Base-by-base conservation (phyloP, 2,888 invertebrate species). In the Rhorus exstirpatorius region DNA sequence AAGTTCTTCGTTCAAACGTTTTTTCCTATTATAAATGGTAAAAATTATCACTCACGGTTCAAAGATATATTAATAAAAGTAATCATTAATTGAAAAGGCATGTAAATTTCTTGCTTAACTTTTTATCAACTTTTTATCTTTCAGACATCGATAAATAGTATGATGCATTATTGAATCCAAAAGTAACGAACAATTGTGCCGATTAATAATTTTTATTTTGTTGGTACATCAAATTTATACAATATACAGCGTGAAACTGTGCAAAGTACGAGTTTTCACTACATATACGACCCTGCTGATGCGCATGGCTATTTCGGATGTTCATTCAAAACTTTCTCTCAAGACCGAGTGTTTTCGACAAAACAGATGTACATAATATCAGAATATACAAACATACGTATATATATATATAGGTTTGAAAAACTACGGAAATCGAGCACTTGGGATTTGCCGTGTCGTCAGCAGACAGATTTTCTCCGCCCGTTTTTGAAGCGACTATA, bases 401-500 rank as follows among this genome's bases (percentile, higher is more conserved):
- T n/a, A n/a, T n/a, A n/a, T 14, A 46, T 51, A 38, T 24, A 21
- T 3, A 14, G 17, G 2, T 41, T 10, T n/a, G 12, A 21, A 44
- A 49, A 21, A 24, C 14, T 63, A 31, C 3, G 49, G 3, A 63
- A 55, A 70, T 4, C 55, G 58, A 71, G 44, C 41, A 41, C 58
- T 65, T 38, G 61, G 44, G 53, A 80, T 80, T 80, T 68, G 21
- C 17, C 51, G 21, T 61, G 51, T 74, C 38, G 68, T 61, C 68
- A 68, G 74, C 75, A 63, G 14, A 21, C 51, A 53, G 51, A 14
- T 58, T 31, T 46, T 58, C 55, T 67, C n/a, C 6, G 21, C 44
- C 31, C 14, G n/a, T 19, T 1, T 58, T 53, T 51, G 19, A 21
- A 60, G 17, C n/a, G 31, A 41, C n/a, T 72, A 49, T 12, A 17